Percentiles rank a stretch among this genome's conserved stretches.
These are phyloP conservation scores for Thecophora atra DNA, from an alignment of 2,888 invertebrate species.

Conservation along the genomic window DNA sequence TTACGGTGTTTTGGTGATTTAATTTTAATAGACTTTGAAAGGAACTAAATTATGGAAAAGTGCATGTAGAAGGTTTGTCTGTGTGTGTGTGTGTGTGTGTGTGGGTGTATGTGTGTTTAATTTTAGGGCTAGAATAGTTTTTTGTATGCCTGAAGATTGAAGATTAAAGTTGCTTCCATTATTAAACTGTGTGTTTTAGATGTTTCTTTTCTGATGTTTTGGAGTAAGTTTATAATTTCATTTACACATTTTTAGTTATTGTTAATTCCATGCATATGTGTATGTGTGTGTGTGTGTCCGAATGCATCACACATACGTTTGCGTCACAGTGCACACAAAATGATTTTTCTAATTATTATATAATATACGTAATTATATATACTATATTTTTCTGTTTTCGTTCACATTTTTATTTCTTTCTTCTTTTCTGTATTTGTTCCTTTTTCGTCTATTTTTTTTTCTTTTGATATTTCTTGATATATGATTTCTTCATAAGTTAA, in stretches of 20 bases:
- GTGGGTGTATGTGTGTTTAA: slow-evolving; percentile 11
- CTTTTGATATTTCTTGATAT: slow-evolving; percentile 4
- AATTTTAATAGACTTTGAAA: slow-evolving; percentile 38
- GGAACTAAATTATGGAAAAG: slow-evolving; percentile 37
- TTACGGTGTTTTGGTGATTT: slow-evolving; percentile 22
- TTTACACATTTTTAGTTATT: not conserved
- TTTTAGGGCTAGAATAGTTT: slow-evolving; percentile 5
- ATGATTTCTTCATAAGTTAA: not conserved
- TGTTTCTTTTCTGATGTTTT: not conserved
- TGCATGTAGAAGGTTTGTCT: slow-evolving; percentile 32
- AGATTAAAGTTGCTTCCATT: slow-evolving; percentile 8
- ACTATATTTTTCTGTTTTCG: not conserved
- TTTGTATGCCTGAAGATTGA: not conserved
- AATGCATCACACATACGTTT: not conserved
- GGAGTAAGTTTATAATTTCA: not conserved
- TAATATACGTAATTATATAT: slow-evolving; percentile 4
- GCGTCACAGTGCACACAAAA: not conserved
- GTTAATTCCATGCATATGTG: not conserved
- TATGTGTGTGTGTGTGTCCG: not conserved
- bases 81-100: slow-evolving; percentile 34
- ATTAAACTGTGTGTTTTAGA: not conserved
- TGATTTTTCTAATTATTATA: not conserved
- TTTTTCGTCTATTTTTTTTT: slow-evolving; percentile 43
- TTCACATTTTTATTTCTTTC: slow-evolving; percentile 44
- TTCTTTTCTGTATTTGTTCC: slow-evolving; percentile 21